Evolutionary conservation across 92 coral and sea anemone species (phyloP), one percentile per base, ranked within the genome.

Genomic region (Anthopleura xanthogrammica): DNA sequence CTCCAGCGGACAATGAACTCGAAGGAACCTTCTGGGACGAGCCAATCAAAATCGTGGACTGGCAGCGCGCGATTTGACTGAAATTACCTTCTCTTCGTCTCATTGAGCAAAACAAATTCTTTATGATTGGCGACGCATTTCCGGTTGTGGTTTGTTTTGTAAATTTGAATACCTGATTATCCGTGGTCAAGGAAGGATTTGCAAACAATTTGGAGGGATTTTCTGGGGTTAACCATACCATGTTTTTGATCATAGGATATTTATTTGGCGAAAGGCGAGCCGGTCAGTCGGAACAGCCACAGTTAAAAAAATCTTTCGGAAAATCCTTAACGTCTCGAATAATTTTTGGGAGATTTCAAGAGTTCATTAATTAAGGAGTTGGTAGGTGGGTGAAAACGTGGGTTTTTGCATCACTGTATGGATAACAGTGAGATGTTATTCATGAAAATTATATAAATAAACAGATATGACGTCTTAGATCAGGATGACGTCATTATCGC

Each of bases 41-140:
- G 83, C 83, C 83, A 80, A 80, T 80, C 83, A 65, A 14, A 80
- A 12, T 13, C 24, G 58, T 5, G 75, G 14, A 54, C 41, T 60
- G 1, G 73, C 24, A 80, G 83, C 83, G 83, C 75, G 83, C 75
- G 75, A 80, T 60, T 80, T 80, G 82, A 78, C 12, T 68, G 16
- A 36, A 68, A 2, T 68, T n/a, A 4, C 41, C 56, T n/a, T 72
- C 16, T 40, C 40, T 41, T 4, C 82, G 73, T 60, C 48, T 41
- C 83, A 39, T 40, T 78, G 71, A 55, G 17, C 50, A 56, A 57
- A 42, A n/a, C 14, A 24, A 78, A 41, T 79, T 79, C 74, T 23
- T 68, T 36, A 9, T 29, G 41, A 24, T 2, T 8, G 16, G 41
- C 40, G 64, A 79, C 75, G 46, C 16, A 80, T 80, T 80, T 80